These are phyloP conservation scores for Parazoanthus darwini DNA, from an alignment of 92 coral and sea anemone species.

Conservation along the genomic window DNA sequence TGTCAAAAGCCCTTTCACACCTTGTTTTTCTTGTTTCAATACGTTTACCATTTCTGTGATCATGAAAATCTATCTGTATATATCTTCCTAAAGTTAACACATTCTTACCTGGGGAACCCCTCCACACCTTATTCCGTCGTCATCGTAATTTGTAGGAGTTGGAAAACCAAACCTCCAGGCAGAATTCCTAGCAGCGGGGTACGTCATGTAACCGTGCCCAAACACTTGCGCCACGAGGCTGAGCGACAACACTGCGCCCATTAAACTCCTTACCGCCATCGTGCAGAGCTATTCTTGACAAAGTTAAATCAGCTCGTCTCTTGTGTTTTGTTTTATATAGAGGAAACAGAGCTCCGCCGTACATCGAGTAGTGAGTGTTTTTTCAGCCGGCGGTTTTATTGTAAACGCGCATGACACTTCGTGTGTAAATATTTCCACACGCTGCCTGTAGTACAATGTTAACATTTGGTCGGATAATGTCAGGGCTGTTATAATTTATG, in stretches of 20 bases:
- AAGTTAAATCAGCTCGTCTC: not conserved
- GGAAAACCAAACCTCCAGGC: conserved; percentile 24
- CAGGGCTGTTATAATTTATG: not conserved
- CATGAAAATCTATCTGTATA: too few relatives aligned
- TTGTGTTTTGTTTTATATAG: not conserved
- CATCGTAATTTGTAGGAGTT: not conserved
- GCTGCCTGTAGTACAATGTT: not conserved
- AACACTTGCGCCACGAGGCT: not conserved
- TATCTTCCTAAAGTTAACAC: too few relatives aligned
- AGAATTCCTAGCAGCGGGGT: conserved; percentile 19
- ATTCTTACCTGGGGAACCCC: conserved; percentile 11
- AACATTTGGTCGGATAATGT: not conserved
- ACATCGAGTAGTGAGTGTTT: not conserved
- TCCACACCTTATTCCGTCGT: conserved; percentile 27
- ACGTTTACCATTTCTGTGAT: too few relatives aligned
- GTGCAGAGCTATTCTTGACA: not conserved
- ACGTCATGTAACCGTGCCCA: conserved; percentile 25
- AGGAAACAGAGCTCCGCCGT: not conserved
- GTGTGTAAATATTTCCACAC: not conserved
- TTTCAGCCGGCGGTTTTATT: conserved; percentile 4
- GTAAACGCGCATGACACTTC: not conserved
- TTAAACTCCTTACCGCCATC: not conserved
- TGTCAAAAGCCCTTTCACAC: too few relatives aligned
- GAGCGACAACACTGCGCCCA: not conserved
- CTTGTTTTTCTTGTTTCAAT: too few relatives aligned